Evolutionary conservation across 2,113 vertebrate species (phyloP), one percentile per base, ranked within the genome.

Genomic region (Saguinus midas): DNA sequence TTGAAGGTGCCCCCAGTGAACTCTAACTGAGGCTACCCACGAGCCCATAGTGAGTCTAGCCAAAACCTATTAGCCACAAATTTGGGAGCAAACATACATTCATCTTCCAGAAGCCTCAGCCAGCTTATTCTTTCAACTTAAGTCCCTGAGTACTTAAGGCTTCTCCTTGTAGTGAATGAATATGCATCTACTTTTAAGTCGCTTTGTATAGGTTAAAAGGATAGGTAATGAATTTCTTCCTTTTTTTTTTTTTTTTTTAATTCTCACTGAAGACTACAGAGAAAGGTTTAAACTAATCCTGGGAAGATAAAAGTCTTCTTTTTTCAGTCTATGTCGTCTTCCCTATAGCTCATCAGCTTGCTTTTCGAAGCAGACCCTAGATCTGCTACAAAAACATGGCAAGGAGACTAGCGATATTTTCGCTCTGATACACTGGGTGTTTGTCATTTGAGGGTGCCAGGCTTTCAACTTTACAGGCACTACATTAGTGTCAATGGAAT

Each of bases 241-340:
- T 96, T 97, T 73, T 89, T 64, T 61, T 29, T 61, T 0, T 97
- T 89, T 66, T 86, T 96, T 75, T 87, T 52, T 80, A 93, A 25
- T 96, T 95, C 58, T 95, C 85, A 48, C 32, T 37, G 37, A 91
- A 94, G 81, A 90, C 50, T 52, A 93, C 85, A 68, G 75, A 95
- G 64, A 91, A 96, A 82, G 50, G 43, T 55, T 95, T 97, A 84
- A 94, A 64, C 35, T 96, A 94, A 96, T 80, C 81, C 73, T 82
- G 21, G 14, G 4, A 57, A 91, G 80, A 91, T 75, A 61, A 94
- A 95, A 91, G 66, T 86, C 73, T 70, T 86, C 66, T 95, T 97
- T 95, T 81, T 70, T 58, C 81, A 88, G 37, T 58, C 80, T 55
- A 40, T 18, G 87, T 95, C 87, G 79, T 76, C 66, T 96, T 73